phyloP scores from a whole-genome alignment of 1,140 invertebrate genomes.

The Mycetomoellerius zeteki region DNA sequence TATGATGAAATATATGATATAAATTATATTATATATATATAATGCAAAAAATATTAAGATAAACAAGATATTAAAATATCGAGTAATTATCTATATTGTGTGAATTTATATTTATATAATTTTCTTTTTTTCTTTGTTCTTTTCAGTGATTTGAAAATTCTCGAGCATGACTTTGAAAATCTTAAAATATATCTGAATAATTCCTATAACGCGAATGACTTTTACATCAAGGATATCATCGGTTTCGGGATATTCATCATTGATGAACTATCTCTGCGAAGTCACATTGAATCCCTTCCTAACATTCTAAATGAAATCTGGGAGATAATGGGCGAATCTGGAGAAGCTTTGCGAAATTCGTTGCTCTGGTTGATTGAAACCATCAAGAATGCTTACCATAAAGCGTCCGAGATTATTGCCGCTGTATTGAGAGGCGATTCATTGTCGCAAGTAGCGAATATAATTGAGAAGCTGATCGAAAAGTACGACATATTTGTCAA shows the following conservation, averaged over 20 bases:
- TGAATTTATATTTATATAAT: neutral
- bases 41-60: constrained; percentile 10
- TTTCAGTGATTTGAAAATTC: constrained; percentile 89
- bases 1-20: neutral
- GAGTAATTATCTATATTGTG: constrained; percentile 4
- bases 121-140: constrained; percentile 55
- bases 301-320: constrained; percentile 93
- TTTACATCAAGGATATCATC: constrained; percentile 93
- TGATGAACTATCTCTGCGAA: constrained; percentile 92
- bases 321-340: constrained; percentile 94
- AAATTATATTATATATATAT: constrained; percentile 13
- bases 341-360: constrained; percentile 91
- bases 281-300: constrained; percentile 92
- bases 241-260: constrained; percentile 90
- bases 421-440: constrained; percentile 91
- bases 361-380: constrained; percentile 92
- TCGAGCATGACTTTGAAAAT: constrained; percentile 91
- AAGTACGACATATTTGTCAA: constrained; percentile 93
- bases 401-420: constrained; percentile 90
- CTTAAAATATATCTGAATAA: constrained; percentile 91
- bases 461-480: constrained; percentile 90
- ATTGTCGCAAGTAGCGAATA: constrained; percentile 89
- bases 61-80: neutral
- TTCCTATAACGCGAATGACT: constrained; percentile 93
- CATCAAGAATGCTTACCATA: constrained; percentile 91